phyloP scores from a whole-genome alignment of 2,113 vertebrate species.

The Numida meleagris region DNA sequence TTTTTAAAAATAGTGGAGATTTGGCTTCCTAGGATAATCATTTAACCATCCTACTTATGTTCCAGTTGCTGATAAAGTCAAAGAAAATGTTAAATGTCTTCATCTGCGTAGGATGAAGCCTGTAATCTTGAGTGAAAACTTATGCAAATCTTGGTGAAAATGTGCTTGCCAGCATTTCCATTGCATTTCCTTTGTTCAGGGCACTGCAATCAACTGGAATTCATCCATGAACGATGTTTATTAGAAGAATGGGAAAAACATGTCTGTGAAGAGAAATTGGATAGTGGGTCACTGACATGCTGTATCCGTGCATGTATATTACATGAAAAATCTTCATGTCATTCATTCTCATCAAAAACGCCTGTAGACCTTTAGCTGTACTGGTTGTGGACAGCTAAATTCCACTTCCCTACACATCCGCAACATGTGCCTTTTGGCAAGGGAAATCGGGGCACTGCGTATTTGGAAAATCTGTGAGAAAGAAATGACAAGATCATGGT shows the following conservation, averaged over 20 bases:
- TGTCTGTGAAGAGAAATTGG: neutral
- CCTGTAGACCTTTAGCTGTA: neutral
- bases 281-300: neutral
- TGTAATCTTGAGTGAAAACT: slow-evolving; percentile 18
- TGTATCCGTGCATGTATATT: rapidly evolving
- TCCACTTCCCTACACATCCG: neutral
- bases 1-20: neutral
- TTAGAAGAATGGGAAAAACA: slow-evolving; percentile 29
- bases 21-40: neutral
- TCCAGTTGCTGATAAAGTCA: neutral
- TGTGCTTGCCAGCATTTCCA: neutral
- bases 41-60: neutral
- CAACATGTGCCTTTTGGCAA: neutral
- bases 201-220: slow-evolving; percentile 1
- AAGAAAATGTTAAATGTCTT: slow-evolving; percentile 20
- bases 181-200: slow-evolving; percentile 6
- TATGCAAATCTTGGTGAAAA: neutral
- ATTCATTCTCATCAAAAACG: neutral
- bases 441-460: neutral
- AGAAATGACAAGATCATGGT: neutral
- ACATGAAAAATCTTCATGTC: neutral
- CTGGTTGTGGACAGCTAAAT: neutral
- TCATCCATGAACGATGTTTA: neutral
- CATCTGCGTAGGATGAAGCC: neutral
- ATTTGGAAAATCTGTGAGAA: neutral